Conservation (phyloP, 2,113 vertebrate genomes). For the Melospiza georgiana region DNA sequence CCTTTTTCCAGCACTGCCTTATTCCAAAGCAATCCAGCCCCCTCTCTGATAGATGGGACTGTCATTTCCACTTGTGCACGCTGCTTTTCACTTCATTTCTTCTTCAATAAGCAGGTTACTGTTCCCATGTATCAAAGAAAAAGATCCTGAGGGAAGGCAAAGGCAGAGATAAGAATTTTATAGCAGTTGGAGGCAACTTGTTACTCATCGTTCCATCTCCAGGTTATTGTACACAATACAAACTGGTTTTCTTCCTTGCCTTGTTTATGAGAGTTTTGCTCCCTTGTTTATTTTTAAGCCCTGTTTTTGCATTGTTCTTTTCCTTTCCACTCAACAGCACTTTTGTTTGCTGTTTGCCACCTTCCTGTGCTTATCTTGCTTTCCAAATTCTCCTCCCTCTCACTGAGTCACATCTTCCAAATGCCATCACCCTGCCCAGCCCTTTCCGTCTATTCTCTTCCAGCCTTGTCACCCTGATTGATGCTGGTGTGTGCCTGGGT, state of each 20-base stretch:
- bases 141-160: conserved; percentile 19
- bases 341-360: background rate
- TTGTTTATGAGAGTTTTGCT: background rate
- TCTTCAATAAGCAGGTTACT: background rate
- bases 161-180: background rate
- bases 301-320: background rate
- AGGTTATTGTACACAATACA: background rate
- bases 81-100: background rate
- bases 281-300: background rate
- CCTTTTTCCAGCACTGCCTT: background rate
- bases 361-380: conserved; percentile 15
- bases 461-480: background rate
- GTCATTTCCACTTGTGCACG: background rate
- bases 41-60: conserved; percentile 11
- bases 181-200: background rate
- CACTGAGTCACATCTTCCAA: background rate
- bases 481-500: background rate
- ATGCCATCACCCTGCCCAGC: background rate
- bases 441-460: conserved; percentile 6
- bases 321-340: background rate
- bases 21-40: background rate
- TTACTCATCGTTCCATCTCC: background rate
- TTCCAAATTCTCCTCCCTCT: background rate
- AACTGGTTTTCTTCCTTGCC: background rate
- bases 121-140: background rate